Percentiles rank a stretch among this genome's conserved stretches.
phyloP scores from a whole-genome alignment of 1,140 invertebrate species.

The Bombyx mandarina region DNA sequence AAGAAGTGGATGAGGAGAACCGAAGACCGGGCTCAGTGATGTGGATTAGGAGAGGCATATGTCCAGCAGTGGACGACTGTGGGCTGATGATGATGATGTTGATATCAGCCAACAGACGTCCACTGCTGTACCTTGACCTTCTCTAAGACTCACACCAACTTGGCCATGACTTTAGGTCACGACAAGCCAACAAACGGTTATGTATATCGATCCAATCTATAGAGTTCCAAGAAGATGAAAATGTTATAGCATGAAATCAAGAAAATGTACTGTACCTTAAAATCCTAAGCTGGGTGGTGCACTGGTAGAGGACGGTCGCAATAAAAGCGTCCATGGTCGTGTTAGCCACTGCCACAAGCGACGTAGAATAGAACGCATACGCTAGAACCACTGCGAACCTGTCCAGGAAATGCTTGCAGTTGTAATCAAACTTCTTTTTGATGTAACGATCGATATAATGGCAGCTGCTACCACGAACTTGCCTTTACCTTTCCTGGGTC shows the following conservation, averaged over 20 bases:
- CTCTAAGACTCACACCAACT: too few species aligned
- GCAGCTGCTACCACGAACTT: not conserved
- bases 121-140: too few species aligned
- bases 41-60: too few species aligned
- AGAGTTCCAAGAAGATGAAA: too few species aligned
- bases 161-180: too few species aligned
- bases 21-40: too few species aligned
- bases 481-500: not conserved
- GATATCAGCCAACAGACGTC: not conserved
- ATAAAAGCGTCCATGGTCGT: slow-evolving; percentile 57
- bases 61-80: too few species aligned
- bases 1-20: too few species aligned
- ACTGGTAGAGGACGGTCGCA: slow-evolving; percentile 39
- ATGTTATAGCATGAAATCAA: not conserved
- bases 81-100: too few species aligned
- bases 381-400: slow-evolving; percentile 35
- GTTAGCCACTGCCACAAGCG: slow-evolving; percentile 47
- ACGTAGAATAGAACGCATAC: slow-evolving; percentile 46
- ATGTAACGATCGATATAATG: not conserved
- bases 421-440: not conserved
- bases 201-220: too few species aligned
- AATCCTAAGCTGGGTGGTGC: slow-evolving; percentile 42
- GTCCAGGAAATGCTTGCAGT: not conserved
- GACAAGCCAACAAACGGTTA: too few species aligned
- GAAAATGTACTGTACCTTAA: slow-evolving; percentile 23